A percentile compares a stretch with the other conserved stretches of the same genome.
Conservation (phyloP, 2,797 vertebrate genomes). For the Phrynocephalus vlangalii region DNA sequence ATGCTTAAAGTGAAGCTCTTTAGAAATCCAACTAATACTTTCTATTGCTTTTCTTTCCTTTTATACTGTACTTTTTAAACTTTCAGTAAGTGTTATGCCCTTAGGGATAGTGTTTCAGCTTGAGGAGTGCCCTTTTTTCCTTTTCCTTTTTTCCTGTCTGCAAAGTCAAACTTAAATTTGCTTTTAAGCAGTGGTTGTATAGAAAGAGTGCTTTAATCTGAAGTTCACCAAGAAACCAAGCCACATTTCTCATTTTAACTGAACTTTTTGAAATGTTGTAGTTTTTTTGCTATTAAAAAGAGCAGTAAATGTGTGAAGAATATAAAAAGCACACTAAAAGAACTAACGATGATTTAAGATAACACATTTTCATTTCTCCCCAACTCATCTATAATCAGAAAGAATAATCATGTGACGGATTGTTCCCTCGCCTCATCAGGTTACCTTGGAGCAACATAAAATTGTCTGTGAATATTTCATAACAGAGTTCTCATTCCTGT, state of each 20-base stretch:
- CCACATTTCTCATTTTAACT: neutral
- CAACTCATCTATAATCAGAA: neutral
- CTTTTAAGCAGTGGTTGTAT: slow-evolving; percentile 10
- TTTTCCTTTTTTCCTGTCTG: slow-evolving; percentile 16
- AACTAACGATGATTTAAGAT: neutral
- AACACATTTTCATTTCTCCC: neutral
- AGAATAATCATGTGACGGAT: neutral
- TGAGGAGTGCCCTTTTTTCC: slow-evolving; percentile 27
- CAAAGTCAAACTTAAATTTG: slow-evolving; percentile 32
- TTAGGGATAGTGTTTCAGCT: slow-evolving; percentile 34
- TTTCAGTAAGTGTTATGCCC: slow-evolving; percentile 37
- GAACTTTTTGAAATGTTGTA: neutral
- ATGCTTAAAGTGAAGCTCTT: slow-evolving; percentile 37
- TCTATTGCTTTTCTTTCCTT: slow-evolving; percentile 33
- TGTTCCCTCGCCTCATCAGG: neutral
- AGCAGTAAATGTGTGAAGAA: neutral
- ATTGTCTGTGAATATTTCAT: neutral
- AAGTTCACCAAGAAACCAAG: slow-evolving; percentile 11
- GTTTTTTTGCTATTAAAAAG: slow-evolving; percentile 31
- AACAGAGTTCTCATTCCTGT: slow-evolving; percentile 1
- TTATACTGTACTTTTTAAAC: slow-evolving; percentile 38
- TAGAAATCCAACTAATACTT: slow-evolving; percentile 51
- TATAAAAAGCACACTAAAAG: neutral
- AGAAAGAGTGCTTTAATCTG: slow-evolving; percentile 25
- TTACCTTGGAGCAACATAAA: neutral